A percentile compares a stretch with the other conserved stretches of the same genome.
Evolutionary conservation across 2,797 vertebrate genomes (phyloP).

Genomic region (Sebastiscus albofasciatus): DNA sequence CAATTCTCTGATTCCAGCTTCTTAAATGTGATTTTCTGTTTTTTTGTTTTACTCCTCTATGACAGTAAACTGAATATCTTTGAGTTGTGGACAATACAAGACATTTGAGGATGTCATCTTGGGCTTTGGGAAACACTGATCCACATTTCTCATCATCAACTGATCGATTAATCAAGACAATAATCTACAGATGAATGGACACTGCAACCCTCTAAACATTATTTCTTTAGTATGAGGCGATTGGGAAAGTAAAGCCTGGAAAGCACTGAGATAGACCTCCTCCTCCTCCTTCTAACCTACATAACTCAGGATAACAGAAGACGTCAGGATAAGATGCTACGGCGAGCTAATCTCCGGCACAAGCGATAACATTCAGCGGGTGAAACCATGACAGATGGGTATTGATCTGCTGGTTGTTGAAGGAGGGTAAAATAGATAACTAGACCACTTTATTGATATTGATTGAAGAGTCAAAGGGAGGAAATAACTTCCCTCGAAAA

Average conservation of each 20-base stretch:
- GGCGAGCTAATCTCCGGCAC: conserved; percentile 69
- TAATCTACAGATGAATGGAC: no score
- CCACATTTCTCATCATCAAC: no score
- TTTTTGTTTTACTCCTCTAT: no score
- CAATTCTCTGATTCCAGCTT: fast-evolving
- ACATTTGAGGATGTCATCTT: no score
- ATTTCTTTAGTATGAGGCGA: background rate
- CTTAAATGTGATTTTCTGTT: no score
- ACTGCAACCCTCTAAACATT: background rate
- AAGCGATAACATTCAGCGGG: conserved; percentile 77
- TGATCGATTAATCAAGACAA: no score
- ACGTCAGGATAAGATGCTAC: conserved; percentile 71
- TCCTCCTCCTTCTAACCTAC: conserved; percentile 34
- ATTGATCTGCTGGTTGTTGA: conserved; percentile 74
- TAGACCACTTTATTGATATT: conserved; percentile 72
- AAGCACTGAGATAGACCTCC: conserved; percentile 18
- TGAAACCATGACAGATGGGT: conserved; percentile 78
- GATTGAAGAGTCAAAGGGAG: conserved; percentile 56
- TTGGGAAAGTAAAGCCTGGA: background rate
- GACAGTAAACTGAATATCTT: no score
- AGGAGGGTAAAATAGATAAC: conserved; percentile 72
- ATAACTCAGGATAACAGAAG: conserved; percentile 63
- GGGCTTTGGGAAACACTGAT: no score
- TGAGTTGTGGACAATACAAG: no score
- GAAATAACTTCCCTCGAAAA: conserved; percentile 33